Conservation (phyloP, 2,888 invertebrate genomes). For the Hofmannophila pseudospretella region DNA sequence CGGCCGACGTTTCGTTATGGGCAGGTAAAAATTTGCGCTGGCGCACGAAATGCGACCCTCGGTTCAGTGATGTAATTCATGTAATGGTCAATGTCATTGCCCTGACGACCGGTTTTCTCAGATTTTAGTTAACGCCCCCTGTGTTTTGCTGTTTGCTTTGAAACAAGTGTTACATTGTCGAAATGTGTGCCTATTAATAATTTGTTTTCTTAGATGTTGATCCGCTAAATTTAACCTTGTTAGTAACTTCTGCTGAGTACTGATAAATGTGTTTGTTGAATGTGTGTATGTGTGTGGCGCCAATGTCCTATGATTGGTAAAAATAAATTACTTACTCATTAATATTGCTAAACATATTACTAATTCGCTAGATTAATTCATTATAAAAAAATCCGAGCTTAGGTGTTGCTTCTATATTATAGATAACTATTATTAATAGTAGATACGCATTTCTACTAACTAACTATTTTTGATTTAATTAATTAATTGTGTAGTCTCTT, state of each 20-base stretch:
- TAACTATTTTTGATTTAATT: no score
- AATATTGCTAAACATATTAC: no score
- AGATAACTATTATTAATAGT: no score
- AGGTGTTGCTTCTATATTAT: no score
- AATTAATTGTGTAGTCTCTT: no score
- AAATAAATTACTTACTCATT: no score
- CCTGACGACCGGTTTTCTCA: conserved; percentile 45
- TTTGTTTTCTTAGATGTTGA: conserved; percentile 2
- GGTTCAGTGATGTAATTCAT: conserved; percentile 53
- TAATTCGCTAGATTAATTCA: no score
- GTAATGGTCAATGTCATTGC: conserved; percentile 60
- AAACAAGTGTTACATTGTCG: conserved; percentile 1
- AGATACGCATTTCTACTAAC: no score
- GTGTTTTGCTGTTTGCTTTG: conserved; percentile 15
- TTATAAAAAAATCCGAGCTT: no score
- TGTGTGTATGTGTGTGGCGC: background rate
- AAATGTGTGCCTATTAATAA: background rate
- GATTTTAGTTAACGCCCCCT: conserved; percentile 36
- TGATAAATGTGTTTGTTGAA: background rate
- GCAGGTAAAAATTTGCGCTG: conserved; percentile 43
- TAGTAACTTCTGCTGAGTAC: background rate
- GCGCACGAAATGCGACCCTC: conserved; percentile 31
- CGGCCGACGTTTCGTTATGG: conserved; percentile 45
- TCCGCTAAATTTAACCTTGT: background rate
- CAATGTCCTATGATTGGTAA: background rate